A percentile compares a stretch with the other conserved stretches of the same genome.
Evolutionary conservation across 2,888 invertebrate species (phyloP).

Genomic region (Spodoptera exigua): DNA sequence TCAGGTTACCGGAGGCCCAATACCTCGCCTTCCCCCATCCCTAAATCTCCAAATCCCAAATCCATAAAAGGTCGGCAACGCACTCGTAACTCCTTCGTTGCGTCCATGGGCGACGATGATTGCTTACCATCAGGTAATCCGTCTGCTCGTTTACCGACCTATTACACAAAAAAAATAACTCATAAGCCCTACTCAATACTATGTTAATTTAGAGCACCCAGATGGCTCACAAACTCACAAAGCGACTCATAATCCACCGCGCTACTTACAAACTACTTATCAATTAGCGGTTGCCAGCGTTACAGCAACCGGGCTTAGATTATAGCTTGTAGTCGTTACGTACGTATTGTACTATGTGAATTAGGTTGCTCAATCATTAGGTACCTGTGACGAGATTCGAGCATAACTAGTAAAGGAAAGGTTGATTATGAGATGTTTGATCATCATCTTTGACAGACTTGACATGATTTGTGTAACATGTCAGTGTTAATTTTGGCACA

Average conservation of each 20-base stretch:
- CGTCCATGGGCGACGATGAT: no score
- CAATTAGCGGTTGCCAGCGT: constrained; percentile 56
- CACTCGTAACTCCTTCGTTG: no score
- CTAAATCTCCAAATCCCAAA: no score
- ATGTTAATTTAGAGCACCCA: constrained; percentile 1
- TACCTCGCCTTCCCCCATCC: no score
- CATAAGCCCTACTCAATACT: not conserved
- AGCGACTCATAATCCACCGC: not conserved
- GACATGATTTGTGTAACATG: no score
- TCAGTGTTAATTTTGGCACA: no score
- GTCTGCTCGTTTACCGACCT: no score
- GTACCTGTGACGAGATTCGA: constrained; percentile 25
- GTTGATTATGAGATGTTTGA: constrained; percentile 4
- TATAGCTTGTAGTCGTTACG: constrained; percentile 54
- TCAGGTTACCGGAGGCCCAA: no score
- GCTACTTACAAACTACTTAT: constrained; percentile 35
- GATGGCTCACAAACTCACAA: constrained; percentile 10
- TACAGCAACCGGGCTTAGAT: constrained; percentile 56
- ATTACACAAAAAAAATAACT: no score
- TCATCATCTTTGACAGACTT: no score
- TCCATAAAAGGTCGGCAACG: no score
- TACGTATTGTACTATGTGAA: constrained; percentile 56
- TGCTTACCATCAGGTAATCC: no score
- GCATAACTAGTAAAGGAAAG: constrained; percentile 21
- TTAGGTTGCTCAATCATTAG: constrained; percentile 52